These are phyloP conservation scores for Temnothorax rugatulus DNA, from an alignment of 2,888 invertebrate species.

Conservation along the genomic window DNA sequence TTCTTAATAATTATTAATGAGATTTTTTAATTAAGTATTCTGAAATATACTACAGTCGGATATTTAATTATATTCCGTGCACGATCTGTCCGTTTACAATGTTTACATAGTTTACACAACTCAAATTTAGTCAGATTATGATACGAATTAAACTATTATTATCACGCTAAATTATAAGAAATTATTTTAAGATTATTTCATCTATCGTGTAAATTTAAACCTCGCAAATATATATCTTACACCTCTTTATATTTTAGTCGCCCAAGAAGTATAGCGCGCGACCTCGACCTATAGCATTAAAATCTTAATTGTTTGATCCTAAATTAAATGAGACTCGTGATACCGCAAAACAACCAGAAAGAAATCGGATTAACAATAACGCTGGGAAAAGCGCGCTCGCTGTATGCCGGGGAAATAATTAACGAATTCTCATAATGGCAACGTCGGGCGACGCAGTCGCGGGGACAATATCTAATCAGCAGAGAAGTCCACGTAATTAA, in stretches of 20 bases:
- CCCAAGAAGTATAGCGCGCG: neutral
- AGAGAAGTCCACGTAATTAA: slow-evolving; percentile 80
- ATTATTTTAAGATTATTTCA: neutral
- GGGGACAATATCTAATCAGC: slow-evolving; percentile 75
- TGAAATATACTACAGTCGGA: neutral
- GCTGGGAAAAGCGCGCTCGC: slow-evolving; percentile 22
- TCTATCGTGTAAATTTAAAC: neutral
- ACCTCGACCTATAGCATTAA: slow-evolving; percentile 8
- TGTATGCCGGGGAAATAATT: slow-evolving; percentile 67
- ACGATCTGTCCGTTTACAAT: neutral
- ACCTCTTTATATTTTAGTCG: slow-evolving; percentile 6
- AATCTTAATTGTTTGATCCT: slow-evolving; percentile 56
- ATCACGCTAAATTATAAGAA: neutral
- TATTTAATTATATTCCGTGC: neutral
- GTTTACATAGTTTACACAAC: neutral
- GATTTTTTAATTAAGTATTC: neutral
- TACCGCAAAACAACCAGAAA: slow-evolving; percentile 50
- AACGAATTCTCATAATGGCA: slow-evolving; percentile 67
- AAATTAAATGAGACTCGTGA: slow-evolving; percentile 54
- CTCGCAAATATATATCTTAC: neutral
- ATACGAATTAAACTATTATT: neutral
- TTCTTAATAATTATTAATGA: slow-evolving; percentile 27
- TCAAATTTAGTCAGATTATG: neutral
- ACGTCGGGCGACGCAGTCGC: slow-evolving; percentile 59
- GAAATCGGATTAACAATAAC: slow-evolving; percentile 39